Percentiles rank a stretch among this genome's conserved stretches.
Evolutionary conservation across 2,797 vertebrate genomes (phyloP).

Genomic region (Channallabes apus): DNA sequence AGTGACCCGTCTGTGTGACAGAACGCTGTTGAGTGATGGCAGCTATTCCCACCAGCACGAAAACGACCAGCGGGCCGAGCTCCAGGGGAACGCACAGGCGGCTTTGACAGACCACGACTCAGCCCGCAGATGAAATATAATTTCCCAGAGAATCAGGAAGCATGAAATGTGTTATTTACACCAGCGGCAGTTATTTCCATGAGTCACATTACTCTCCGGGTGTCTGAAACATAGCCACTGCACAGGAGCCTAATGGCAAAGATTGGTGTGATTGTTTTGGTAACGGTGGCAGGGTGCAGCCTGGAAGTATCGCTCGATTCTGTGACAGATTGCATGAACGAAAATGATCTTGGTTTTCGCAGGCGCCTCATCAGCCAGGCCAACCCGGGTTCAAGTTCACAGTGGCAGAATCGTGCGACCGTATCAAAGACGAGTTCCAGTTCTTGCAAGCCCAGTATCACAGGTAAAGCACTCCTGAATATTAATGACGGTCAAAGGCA

Average conservation of each 20-base stretch:
- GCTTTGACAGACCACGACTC: constrained; percentile 54
- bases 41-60: constrained; percentile 53
- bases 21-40: constrained; percentile 60
- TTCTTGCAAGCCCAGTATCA: constrained; percentile 95
- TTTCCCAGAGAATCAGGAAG: constrained; percentile 54
- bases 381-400: constrained; percentile 97
- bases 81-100: constrained; percentile 56
- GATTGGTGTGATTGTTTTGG: constrained; percentile 25
- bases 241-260: constrained; percentile 24
- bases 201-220: constrained; percentile 38
- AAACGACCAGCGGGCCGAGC: constrained; percentile 52
- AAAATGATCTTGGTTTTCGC: constrained; percentile 45
- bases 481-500: background rate
- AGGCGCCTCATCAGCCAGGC: constrained; percentile 94
- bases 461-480: constrained; percentile 76
- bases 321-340: background rate
- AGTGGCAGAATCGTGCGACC: constrained; percentile 90
- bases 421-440: constrained; percentile 98
- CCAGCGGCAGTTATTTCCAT: constrained; percentile 52
- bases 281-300: constrained; percentile 5
- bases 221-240: constrained; percentile 13
- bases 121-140: constrained; percentile 47
- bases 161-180: constrained; percentile 60
- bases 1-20: constrained; percentile 61
- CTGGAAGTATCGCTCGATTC: background rate